phyloP scores from a whole-genome alignment of 2,113 vertebrate genomes.

The Fulmarus glacialis region DNA sequence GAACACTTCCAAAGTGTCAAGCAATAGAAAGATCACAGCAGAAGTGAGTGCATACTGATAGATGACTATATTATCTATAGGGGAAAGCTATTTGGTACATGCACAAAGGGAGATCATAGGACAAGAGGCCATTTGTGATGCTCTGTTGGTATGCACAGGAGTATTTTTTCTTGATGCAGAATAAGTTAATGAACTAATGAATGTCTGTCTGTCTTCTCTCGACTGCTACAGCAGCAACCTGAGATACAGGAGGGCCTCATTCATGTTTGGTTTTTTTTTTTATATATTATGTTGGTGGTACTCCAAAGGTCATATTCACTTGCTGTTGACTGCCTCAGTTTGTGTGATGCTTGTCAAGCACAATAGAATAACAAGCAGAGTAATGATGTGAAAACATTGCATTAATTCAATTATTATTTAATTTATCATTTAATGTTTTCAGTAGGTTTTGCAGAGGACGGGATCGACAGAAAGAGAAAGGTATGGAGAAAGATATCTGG shows the following conservation, averaged over 20 bases:
- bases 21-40: background rate
- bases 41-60: background rate
- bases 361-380: rapidly evolving
- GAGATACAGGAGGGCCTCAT: background rate
- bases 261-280: background rate
- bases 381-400: background rate
- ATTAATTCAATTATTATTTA: background rate
- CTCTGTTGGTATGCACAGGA: background rate
- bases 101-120: background rate
- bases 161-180: background rate
- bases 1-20: background rate
- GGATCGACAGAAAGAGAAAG: background rate
- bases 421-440: background rate
- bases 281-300: background rate
- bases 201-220: background rate
- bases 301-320: background rate
- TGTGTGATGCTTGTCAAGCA: background rate
- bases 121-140: background rate
- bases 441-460: background rate
- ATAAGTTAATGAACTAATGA: background rate
- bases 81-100: background rate
- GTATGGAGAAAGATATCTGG: background rate
- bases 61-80: background rate
- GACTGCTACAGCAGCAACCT: background rate
- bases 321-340: background rate